Conservation (phyloP, 1,140 invertebrate species). For the Protaetia brevitarsis region DNA sequence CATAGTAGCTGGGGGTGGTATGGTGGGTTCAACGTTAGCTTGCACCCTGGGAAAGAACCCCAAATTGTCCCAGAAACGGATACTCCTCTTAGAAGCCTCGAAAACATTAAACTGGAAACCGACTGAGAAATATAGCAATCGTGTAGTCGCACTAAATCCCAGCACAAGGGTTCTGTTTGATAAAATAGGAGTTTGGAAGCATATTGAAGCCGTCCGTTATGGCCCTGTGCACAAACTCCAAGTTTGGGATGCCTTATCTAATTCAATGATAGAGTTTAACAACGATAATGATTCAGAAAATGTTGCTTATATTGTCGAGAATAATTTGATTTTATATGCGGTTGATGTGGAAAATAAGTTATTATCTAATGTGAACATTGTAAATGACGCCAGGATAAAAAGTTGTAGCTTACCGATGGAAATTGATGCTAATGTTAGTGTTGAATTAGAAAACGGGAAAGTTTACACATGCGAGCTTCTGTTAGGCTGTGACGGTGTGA, state of each 20-base stretch:
- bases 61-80: slow-evolving; percentile 65
- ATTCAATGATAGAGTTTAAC: slow-evolving; percentile 83
- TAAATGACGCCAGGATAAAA: slow-evolving; percentile 54
- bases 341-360: slow-evolving; percentile 53
- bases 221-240: slow-evolving; percentile 82
- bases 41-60: slow-evolving; percentile 77
- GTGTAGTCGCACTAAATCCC: slow-evolving; percentile 84
- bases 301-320: slow-evolving; percentile 92
- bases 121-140: slow-evolving; percentile 74
- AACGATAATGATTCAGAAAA: slow-evolving; percentile 66
- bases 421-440: slow-evolving; percentile 39
- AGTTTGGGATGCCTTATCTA: slow-evolving; percentile 90
- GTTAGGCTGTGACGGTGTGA: slow-evolving; percentile 91
- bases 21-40: slow-evolving; percentile 89
- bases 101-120: slow-evolving; percentile 57
- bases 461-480: slow-evolving; percentile 58
- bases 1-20: slow-evolving; percentile 87
- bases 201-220: slow-evolving; percentile 66
- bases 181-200: slow-evolving; percentile 79
- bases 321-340: slow-evolving; percentile 79
- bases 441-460: slow-evolving; percentile 58
- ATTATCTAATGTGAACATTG: slow-evolving; percentile 49
- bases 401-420: slow-evolving; percentile 52
- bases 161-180: slow-evolving; percentile 72
- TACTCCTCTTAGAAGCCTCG: slow-evolving; percentile 77